Evolutionary conservation across 2,113 vertebrate genomes (phyloP).

Genomic region (Trematocara variabile): DNA sequence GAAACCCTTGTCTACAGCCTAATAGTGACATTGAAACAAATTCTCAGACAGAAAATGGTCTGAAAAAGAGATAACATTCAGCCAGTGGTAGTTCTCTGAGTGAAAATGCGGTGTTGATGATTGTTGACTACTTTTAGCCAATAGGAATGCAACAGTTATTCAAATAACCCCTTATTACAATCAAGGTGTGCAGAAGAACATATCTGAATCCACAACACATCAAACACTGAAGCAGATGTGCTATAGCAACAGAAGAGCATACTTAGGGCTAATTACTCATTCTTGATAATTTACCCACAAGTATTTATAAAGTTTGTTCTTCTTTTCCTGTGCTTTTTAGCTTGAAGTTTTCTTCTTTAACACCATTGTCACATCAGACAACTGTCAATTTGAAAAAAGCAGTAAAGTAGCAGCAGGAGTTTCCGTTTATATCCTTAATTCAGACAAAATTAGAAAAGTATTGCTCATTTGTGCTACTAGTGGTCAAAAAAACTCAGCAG

Average conservation of each 20-base stretch:
- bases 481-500: not conserved
- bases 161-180: not conserved
- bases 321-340: not conserved
- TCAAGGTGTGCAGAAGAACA: not conserved
- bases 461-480: not conserved
- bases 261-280: not conserved
- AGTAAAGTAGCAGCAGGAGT: not conserved
- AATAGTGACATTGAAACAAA: not conserved
- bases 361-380: not conserved
- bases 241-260: not conserved
- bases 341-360: not conserved
- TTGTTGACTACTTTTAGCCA: too few species aligned
- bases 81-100: not conserved
- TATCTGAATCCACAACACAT: not conserved
- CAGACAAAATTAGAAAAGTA: not conserved
- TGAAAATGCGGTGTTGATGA: not conserved
- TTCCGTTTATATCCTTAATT: not conserved
- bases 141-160: not conserved
- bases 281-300: not conserved
- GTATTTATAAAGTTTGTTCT: not conserved
- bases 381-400: not conserved
- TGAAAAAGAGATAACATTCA: not conserved
- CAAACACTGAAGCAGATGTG: not conserved
- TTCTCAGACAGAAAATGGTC: not conserved
- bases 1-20: not conserved